Percentiles rank a stretch among this genome's conserved stretches.
phyloP scores from a whole-genome alignment of 2,888 invertebrate species.

The Macropis europaea region DNA sequence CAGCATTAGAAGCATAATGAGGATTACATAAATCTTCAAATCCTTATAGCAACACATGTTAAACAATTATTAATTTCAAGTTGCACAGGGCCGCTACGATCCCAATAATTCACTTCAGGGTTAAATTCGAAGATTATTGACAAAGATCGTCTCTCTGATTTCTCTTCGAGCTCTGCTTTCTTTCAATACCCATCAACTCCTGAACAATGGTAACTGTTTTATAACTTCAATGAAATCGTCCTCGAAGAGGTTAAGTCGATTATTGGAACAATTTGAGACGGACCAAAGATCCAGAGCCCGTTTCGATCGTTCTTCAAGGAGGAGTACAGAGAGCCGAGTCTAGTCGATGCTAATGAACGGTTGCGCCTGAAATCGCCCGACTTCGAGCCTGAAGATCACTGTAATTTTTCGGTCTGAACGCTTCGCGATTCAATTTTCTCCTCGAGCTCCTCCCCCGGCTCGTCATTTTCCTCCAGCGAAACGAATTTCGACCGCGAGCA shows the following conservation, averaged over 20 bases:
- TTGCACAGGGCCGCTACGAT: no score
- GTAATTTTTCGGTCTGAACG: conserved; percentile 39
- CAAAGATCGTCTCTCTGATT: background rate
- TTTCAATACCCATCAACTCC: no score
- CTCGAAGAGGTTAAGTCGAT: no score
- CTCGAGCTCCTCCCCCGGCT: background rate
- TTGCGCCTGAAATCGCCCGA: conserved; percentile 14
- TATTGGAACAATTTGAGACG: no score
- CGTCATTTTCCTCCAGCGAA: background rate
- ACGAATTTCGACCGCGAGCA: background rate
- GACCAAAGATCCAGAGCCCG: background rate
- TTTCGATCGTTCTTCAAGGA: background rate
- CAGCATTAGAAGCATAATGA: no score
- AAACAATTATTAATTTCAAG: no score
- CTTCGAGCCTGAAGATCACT: conserved; percentile 2
- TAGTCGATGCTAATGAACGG: conserved; percentile 38
- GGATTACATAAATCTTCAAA: no score
- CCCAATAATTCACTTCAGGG: no score
- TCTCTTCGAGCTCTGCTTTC: background rate
- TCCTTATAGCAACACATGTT: no score
- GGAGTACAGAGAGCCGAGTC: conserved; percentile 11
- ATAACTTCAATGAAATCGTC: background rate
- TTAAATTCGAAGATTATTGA: no score
- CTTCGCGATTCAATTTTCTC: background rate
- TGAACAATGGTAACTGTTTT: no score